phyloP scores from a whole-genome alignment of 2,113 vertebrate genomes.

The Catharus bicknelli region DNA sequence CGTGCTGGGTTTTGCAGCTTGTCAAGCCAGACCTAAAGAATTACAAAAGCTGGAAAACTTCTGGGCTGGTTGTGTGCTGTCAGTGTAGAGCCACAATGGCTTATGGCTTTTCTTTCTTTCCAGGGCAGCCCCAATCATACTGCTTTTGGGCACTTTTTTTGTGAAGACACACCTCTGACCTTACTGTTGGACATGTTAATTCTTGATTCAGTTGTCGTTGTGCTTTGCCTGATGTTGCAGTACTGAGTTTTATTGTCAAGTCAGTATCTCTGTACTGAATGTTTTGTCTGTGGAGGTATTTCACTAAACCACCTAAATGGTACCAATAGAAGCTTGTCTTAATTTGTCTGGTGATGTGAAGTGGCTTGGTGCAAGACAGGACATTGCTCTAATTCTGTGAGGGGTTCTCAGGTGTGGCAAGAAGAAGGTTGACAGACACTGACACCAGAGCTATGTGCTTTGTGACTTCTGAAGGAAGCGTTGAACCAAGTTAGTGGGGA shows the following conservation, averaged over 20 bases:
- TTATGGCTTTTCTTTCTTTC: background rate
- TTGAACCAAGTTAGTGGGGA: background rate
- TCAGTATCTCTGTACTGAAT: background rate
- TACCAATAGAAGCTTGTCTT: background rate
- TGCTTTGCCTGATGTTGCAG: background rate
- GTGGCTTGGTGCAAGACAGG: background rate
- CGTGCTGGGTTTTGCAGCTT: background rate
- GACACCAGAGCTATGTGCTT: background rate
- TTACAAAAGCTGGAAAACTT: background rate
- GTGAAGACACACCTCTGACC: background rate
- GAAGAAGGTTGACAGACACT: background rate
- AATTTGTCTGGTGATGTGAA: background rate
- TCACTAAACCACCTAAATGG: background rate
- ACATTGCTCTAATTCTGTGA: background rate
- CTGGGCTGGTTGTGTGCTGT: background rate
- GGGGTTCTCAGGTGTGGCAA: background rate
- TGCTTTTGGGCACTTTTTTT: background rate
- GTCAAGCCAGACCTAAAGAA: background rate
- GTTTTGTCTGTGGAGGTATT: background rate
- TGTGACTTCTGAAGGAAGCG: background rate
- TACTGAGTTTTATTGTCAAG: background rate
- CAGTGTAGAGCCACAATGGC: background rate
- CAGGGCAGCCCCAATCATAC: fast-evolving
- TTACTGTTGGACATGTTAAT: background rate
- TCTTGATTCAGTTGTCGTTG: background rate